phyloP scores from a whole-genome alignment of 2,888 invertebrate genomes.

The Siphlonurus alternatus region DNA sequence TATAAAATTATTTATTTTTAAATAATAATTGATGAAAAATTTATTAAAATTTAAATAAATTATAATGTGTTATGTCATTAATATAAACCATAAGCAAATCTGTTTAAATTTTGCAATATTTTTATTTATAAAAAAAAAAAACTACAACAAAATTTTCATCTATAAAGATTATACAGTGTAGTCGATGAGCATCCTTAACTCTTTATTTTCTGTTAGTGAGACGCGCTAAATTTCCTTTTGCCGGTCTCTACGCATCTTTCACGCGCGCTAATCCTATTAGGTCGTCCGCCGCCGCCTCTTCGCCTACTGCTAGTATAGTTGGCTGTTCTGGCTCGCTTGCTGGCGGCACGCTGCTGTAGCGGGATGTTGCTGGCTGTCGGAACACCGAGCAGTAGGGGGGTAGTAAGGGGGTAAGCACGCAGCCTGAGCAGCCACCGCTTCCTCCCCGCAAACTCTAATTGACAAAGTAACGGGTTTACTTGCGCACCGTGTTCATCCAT shows the following conservation, averaged over 20 bases:
- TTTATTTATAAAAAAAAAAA: neutral
- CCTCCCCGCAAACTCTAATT: neutral
- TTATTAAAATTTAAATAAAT: too few relatives aligned
- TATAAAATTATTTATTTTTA: too few relatives aligned
- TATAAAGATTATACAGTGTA: neutral
- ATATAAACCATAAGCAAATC: too few relatives aligned
- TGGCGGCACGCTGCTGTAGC: too few relatives aligned
- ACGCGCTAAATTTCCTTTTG: neutral
- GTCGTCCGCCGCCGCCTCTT: neutral
- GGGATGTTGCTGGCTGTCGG: too few relatives aligned
- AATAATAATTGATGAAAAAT: too few relatives aligned
- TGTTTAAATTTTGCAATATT: too few relatives aligned
- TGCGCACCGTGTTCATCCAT: neutral
- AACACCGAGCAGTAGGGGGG: too few relatives aligned
- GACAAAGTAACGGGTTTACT: neutral
- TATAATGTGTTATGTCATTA: too few relatives aligned
- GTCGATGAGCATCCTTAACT: neutral
- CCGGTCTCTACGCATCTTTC: neutral
- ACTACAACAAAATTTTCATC: neutral
- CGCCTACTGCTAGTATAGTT: neutral
- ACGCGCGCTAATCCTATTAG: neutral
- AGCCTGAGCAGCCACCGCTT: too few relatives aligned
- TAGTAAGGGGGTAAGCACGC: too few relatives aligned
- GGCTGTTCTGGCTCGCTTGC: too few relatives aligned
- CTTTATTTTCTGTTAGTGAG: neutral